A percentile compares a stretch with the other conserved stretches of the same genome.
These are phyloP conservation scores for Pluvialis apricaria DNA, from an alignment of 2,113 vertebrate genomes.

Conservation along the genomic window DNA sequence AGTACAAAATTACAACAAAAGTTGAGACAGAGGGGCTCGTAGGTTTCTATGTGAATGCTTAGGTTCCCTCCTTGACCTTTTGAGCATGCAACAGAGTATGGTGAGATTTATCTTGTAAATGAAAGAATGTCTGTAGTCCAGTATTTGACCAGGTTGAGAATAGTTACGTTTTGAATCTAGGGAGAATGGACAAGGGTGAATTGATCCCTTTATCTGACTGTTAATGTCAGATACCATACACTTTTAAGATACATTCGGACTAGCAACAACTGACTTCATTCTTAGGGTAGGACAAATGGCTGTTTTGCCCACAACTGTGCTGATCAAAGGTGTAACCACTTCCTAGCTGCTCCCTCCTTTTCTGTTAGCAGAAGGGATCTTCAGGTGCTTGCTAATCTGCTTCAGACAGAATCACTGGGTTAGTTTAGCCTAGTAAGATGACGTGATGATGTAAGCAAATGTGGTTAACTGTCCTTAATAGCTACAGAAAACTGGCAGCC, in stretches of 20 bases:
- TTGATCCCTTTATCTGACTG: background rate
- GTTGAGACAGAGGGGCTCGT: background rate
- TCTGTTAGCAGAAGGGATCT: background rate
- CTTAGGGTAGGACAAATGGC: background rate
- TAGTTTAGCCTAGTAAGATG: background rate
- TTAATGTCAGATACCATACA: background rate
- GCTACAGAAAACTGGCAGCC: background rate
- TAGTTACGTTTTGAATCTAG: background rate
- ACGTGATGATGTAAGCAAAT: background rate
- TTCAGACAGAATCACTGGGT: background rate
- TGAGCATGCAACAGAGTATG: background rate
- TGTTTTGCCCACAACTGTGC: background rate
- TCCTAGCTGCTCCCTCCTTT: background rate
- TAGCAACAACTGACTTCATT: background rate
- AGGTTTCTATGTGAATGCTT: background rate
- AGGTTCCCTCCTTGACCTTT: background rate
- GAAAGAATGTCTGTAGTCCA: background rate
- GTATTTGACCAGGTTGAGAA: background rate
- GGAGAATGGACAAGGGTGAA: background rate
- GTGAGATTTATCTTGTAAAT: background rate
- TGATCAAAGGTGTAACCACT: background rate
- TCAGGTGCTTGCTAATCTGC: background rate
- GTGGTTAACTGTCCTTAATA: background rate
- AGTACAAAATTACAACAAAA: background rate
- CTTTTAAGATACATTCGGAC: background rate